phyloP scores from a whole-genome alignment of 1,140 invertebrate species.

The Zaprionus ghesquierei region DNA sequence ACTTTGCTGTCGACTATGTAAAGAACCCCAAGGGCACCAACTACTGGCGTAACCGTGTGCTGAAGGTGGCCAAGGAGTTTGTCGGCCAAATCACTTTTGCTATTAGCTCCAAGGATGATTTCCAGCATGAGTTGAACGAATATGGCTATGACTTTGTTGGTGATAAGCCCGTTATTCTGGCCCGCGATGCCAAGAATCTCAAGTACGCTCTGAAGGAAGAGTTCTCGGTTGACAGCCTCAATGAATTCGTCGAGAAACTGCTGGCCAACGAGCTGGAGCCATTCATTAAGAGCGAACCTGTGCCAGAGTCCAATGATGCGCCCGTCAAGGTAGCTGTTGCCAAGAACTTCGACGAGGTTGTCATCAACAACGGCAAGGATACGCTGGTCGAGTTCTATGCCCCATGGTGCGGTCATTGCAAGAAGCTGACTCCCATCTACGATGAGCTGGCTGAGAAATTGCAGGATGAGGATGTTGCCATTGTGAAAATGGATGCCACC shows the following conservation, averaged over 20 bases:
- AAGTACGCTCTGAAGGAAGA: slow-evolving; percentile 96
- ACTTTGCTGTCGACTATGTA: slow-evolving; percentile 97
- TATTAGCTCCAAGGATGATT: slow-evolving; percentile 95
- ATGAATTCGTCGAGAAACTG: slow-evolving; percentile 94
- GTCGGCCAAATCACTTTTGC: slow-evolving; percentile 92
- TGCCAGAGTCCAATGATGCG: slow-evolving; percentile 93
- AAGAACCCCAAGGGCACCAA: slow-evolving; percentile 99
- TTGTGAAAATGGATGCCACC: slow-evolving; percentile 99
- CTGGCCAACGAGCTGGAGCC: slow-evolving; percentile 93
- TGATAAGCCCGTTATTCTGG: slow-evolving; percentile 95
- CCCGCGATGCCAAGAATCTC: slow-evolving; percentile 90
- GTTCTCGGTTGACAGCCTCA: slow-evolving; percentile 95
- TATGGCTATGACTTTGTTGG: slow-evolving; percentile 95
- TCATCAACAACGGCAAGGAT: slow-evolving; percentile 95
- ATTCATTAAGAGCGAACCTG: slow-evolving; percentile 97
- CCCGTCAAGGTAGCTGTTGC: slow-evolving; percentile 96
- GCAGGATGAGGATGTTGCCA: slow-evolving; percentile 93
- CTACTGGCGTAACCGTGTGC: slow-evolving; percentile 98
- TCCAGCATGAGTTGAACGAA: slow-evolving; percentile 96
- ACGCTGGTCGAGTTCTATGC: slow-evolving; percentile 99
- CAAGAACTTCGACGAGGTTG: slow-evolving; percentile 98
- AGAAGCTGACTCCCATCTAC: slow-evolving; percentile 95
- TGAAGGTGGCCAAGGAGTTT: slow-evolving; percentile 96
- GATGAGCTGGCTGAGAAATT: slow-evolving; percentile 97
- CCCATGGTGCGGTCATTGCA: slow-evolving; percentile 99